Evolutionary conservation across 2,113 vertebrate species (phyloP).

Genomic region (Takifugu bimaculatus): DNA sequence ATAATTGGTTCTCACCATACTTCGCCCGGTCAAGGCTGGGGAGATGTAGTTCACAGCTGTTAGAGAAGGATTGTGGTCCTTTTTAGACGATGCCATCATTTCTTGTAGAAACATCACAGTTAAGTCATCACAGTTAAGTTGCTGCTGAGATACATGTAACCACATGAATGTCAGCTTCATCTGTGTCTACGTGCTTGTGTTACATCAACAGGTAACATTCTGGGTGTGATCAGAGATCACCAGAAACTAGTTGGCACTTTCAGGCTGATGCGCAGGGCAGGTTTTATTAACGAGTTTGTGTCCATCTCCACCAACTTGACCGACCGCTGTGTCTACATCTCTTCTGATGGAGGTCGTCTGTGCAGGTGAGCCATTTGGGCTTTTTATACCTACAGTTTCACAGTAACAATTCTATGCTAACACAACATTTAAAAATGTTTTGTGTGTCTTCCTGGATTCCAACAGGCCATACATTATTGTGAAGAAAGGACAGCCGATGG

Average conservation of each 20-base stretch:
- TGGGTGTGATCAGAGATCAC: conserved; percentile 93
- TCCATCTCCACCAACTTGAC: conserved; percentile 96
- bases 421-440: too few relatives aligned
- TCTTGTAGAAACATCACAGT: too few relatives aligned
- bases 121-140: too few relatives aligned
- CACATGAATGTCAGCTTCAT: not conserved
- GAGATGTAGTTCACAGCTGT: too few relatives aligned
- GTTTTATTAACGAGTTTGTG: conserved; percentile 97
- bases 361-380: conserved; percentile 79
- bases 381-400: too few relatives aligned
- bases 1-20: too few relatives aligned
- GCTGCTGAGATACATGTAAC: too few relatives aligned
- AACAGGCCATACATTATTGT: conserved; percentile 95
- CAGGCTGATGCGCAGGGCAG: conserved; percentile 91
- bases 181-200: not conserved
- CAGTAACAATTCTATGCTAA: too few relatives aligned
- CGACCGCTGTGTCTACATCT: conserved; percentile 96
- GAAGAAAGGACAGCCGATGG: conserved; percentile 89
- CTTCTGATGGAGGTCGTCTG: conserved; percentile 93
- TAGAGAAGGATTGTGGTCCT: too few relatives aligned
- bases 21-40: too few relatives aligned
- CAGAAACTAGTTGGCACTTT: conserved; percentile 90
- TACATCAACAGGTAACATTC: conserved; percentile 84
- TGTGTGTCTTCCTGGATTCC: not conserved
- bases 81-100: too few relatives aligned